Base-by-base conservation (phyloP, 2,113 vertebrate species). In the Epinephelus cyanopodus region DNA sequence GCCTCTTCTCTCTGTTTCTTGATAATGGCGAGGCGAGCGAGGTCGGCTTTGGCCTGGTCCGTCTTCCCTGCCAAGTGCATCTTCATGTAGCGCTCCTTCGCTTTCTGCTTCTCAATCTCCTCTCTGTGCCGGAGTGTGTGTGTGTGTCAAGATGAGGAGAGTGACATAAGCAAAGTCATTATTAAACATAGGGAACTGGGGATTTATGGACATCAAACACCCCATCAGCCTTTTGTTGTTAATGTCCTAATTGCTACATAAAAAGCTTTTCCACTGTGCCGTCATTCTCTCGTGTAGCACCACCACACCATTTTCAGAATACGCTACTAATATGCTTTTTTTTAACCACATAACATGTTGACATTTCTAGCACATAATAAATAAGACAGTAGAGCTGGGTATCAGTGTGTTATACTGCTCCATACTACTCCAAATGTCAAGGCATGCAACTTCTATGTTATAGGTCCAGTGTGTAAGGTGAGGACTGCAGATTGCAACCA, bases 61-160 rank as follows among this genome's bases (percentile, higher is more conserved):
- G 98, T 99, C 94, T 99, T 99, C 11, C 98, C 98, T 12, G 98
- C 98, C 85, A 99, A 95, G 92, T 99, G 98, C 97, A 99, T 97
- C 90, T 99, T 99, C 98, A 99, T 99, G 94, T 99, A 99, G 68
- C 96, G 96, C 60, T 99, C 98, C 89, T 99, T 99, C 7, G 98
- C 98, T 84, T 99, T 98, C 93, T 98, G 98, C 63, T 98, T 99
- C 91, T 99, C 98, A 4, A 99, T 97, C 91, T 99, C 98, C 93
- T 99, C 98, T 90, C 98, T 99, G 95, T 50, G 90, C 81, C 69
- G 5, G 6, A 27, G 27, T 12, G 8, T 52, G 70, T 1, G 54
- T 42, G 53, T 42, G 52, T 53, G 52, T 53, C 27, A 50, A 19
- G 7, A 42, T 21, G 37, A 6, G 37, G 23, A 77, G 29, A 23